Evolutionary conservation across 2,113 vertebrate species (phyloP).

Genomic region (Tupaia chinensis): DNA sequence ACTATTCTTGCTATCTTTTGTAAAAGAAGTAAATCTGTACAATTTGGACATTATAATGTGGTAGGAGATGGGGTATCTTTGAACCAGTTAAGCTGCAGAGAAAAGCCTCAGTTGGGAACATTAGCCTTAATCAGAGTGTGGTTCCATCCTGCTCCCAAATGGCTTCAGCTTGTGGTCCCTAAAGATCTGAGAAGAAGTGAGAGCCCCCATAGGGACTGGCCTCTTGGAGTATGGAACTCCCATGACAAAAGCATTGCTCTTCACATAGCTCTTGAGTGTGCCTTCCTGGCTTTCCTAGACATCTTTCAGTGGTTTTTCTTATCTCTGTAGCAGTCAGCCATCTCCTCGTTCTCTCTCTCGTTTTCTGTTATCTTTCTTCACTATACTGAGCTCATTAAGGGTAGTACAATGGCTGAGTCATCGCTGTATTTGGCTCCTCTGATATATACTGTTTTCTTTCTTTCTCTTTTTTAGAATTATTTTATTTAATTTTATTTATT

Average conservation of each 20-base stretch:
- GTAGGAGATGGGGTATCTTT: not conserved
- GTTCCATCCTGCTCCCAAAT: not conserved
- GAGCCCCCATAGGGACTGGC: not conserved
- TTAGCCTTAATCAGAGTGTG: not conserved
- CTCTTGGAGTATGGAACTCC: not conserved
- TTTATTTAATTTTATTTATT: too few relatives aligned
- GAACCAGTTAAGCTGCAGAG: not conserved
- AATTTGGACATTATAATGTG: slow-evolving; percentile 25
- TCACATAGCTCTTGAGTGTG: not conserved
- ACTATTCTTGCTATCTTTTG: not conserved
- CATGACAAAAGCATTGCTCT: not conserved
- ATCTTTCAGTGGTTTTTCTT: not conserved
- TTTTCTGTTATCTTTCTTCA: not conserved
- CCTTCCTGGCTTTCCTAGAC: not conserved
- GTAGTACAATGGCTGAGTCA: not conserved
- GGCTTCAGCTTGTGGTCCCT: slow-evolving; percentile 1
- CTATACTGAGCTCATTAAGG: not conserved
- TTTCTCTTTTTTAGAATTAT: too few relatives aligned
- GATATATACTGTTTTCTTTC: not conserved
- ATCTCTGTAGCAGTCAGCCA: not conserved
- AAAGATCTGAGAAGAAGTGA: slow-evolving; percentile 15
- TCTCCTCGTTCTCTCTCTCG: not conserved
- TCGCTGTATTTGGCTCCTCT: not conserved
- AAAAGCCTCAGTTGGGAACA: slow-evolving; percentile 16
- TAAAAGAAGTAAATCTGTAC: not conserved